phyloP scores from a whole-genome alignment of 2,797 vertebrate species.

The Natrix natrix region DNA sequence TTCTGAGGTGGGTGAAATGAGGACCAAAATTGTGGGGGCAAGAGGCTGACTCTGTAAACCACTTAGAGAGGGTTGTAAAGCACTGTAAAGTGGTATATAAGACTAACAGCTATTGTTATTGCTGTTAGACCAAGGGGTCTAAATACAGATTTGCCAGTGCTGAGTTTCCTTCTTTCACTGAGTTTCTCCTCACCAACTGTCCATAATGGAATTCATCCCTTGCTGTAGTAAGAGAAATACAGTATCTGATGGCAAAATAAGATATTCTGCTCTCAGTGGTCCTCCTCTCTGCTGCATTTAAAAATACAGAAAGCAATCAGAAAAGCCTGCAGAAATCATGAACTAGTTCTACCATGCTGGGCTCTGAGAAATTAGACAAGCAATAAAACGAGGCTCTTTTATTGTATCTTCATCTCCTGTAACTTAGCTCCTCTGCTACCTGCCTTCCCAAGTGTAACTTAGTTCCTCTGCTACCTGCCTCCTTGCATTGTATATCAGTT shows the following conservation, averaged over 20 bases:
- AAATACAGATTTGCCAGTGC: background rate
- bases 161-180: background rate
- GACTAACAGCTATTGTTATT: no score
- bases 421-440: background rate
- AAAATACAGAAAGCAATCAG: background rate
- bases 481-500: background rate
- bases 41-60: no score
- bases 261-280: background rate
- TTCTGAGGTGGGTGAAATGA: no score
- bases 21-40: no score
- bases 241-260: background rate
- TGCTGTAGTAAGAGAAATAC: background rate
- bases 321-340: background rate
- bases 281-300: background rate
- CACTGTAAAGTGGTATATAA: no score
- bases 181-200: background rate
- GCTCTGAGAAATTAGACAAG: background rate
- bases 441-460: background rate
- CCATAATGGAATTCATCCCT: background rate
- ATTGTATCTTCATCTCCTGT: background rate
- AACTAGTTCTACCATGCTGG: background rate
- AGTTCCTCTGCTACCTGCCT: background rate
- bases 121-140: background rate
- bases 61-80: no score
- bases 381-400: background rate